These are phyloP conservation scores for Calvadosia cruxmelitensis DNA, from an alignment of 30 jellyfish, hydroid and myxozoan genomes.

Conservation along the genomic window DNA sequence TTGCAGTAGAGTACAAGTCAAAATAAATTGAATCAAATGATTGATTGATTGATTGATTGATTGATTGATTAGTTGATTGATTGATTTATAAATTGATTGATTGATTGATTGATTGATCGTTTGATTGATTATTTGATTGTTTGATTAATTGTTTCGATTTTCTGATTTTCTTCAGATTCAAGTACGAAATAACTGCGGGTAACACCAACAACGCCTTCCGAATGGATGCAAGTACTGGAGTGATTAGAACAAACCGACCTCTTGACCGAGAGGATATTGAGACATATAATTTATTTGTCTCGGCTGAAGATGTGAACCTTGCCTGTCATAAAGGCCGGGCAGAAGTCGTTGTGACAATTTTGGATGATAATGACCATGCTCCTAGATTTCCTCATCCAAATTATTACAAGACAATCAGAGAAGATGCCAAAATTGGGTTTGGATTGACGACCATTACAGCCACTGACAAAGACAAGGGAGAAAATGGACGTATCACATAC, in stretches of 20 bases:
- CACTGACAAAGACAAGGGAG: slow-evolving; percentile 23
- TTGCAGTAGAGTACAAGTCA: no score
- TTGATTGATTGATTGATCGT: no score
- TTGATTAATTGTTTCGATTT: no score
- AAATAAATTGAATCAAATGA: no score
- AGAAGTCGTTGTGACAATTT: slow-evolving; percentile 22
- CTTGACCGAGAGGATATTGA: slow-evolving; percentile 53
- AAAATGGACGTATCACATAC: slow-evolving; percentile 20
- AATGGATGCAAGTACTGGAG: slow-evolving; percentile 44
- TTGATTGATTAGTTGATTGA: no score
- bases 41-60: no score
- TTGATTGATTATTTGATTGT: no score
- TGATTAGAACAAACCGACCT: neutral
- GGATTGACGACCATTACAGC: slow-evolving; percentile 6
- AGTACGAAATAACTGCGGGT: slow-evolving; percentile 38
- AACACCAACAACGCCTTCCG: slow-evolving; percentile 40
- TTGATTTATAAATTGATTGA: no score
- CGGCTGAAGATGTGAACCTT: slow-evolving; percentile 44
- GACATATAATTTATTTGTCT: slow-evolving; percentile 30
- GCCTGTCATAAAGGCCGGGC: slow-evolving; percentile 56
- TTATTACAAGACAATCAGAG: neutral
- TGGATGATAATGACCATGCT: slow-evolving; percentile 55
- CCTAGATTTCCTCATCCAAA: slow-evolving; percentile 31
- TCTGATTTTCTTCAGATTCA: slow-evolving; percentile 28
- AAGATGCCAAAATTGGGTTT: slow-evolving; percentile 5